Evolutionary conservation across 2,888 invertebrate species (phyloP).

Genomic region (Pseudococcus viburni): DNA sequence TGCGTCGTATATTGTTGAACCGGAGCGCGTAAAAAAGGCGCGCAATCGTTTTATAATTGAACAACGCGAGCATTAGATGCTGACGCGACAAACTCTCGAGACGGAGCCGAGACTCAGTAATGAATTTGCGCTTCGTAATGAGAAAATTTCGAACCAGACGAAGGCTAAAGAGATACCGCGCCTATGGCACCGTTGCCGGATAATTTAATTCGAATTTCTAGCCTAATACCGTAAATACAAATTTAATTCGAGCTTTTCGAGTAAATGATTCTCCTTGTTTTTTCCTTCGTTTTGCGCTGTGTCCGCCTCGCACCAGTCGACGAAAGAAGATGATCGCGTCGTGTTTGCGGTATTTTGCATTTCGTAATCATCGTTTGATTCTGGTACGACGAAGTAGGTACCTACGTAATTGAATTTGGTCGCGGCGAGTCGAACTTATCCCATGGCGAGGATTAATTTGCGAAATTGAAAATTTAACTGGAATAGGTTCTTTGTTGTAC

Average conservation of each 20-base stretch:
- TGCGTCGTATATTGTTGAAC: background rate
- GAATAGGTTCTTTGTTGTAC: no score
- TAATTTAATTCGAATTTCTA: background rate
- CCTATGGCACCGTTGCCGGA: background rate
- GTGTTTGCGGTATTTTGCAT: background rate
- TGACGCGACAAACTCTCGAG: background rate
- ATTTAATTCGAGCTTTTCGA: background rate
- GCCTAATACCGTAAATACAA: conserved; percentile 7
- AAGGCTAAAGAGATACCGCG: background rate
- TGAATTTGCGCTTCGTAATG: conserved; percentile 1
- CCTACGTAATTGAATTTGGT: background rate
- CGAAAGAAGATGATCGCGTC: background rate
- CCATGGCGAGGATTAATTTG: background rate
- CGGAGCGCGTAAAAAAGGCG: background rate
- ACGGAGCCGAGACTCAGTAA: background rate
- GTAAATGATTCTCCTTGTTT: background rate
- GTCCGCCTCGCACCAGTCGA: background rate
- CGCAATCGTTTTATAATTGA: background rate
- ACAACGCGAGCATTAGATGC: background rate
- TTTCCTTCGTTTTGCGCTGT: background rate
- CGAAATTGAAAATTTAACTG: background rate
- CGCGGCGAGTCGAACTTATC: background rate
- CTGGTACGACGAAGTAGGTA: background rate
- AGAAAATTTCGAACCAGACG: background rate
- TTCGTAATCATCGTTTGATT: background rate